Base-by-base conservation (phyloP, 1,140 invertebrate species). In the Dendroctonus ponderosae region DNA sequence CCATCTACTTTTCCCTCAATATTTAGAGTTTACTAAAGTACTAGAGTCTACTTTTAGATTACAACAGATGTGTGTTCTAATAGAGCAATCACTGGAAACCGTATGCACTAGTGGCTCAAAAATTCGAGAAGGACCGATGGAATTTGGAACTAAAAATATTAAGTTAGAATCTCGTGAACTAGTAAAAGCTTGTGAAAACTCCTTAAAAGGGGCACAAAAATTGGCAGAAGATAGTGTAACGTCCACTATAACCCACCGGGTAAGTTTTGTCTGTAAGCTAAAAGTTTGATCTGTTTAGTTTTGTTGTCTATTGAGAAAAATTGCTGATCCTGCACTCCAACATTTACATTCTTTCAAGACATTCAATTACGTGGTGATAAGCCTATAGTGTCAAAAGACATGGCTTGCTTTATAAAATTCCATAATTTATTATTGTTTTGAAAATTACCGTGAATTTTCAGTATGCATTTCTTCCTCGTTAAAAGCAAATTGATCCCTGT, bases 1-100 rank as follows among this genome's bases (percentile, higher is more conserved):
- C 49, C 58, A 43, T 11, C 12, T 41, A 8, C 15, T 14, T 26
- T 46, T 46, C 0, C 46, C 15, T 5, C 9, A 12, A 41, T 12
- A 5, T 12, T 41, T 40, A 5, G 5, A 39, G 40, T n/a, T 6
- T 41, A 40, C n/a, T 15, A 12, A 15, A 46, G 5, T 59, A 14
- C 38, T 8, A 59, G 46, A 43, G n/a, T 12, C 14, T 11, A 40
- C 41, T 42, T 63, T 6, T 49, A 91, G 89, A 68, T 82, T 91
- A 37, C 90, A 93, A 75, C 89, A 93, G 80, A 85, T 89, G 65
- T 92, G 90, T 76, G 80, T 86, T 11, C 79, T 93, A 37, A 79
- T 93, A 67, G 88, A 89, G 1, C 85, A 90, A 52, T 90, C 89
- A 64, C 85, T 93, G 26, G 91, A 93, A 75, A 84, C 85, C 40